Conservation (phyloP, 2,113 vertebrate species). For the Aptenodytes forsteri region DNA sequence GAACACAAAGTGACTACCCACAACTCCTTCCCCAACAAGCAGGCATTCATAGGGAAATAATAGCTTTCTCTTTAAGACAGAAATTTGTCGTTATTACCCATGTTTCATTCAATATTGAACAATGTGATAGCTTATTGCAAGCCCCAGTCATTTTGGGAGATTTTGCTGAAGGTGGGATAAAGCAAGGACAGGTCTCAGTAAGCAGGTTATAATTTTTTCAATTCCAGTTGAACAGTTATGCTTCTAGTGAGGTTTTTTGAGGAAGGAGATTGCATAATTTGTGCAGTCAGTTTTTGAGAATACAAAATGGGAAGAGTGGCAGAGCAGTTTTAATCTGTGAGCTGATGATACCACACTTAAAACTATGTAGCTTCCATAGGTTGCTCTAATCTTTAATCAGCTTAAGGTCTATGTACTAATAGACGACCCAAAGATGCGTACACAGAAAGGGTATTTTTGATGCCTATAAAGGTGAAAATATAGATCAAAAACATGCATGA, state of each 20-base stretch:
- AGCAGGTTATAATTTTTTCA: neutral
- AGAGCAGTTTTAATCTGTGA: neutral
- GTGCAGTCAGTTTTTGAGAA: neutral
- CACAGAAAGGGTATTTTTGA: neutral
- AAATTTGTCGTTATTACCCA: neutral
- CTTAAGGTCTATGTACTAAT: neutral
- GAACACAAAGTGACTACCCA: neutral
- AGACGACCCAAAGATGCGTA: neutral
- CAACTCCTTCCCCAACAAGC: neutral
- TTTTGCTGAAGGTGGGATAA: neutral
- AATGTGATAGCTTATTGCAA: neutral
- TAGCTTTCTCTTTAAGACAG: neutral
- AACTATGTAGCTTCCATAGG: neutral
- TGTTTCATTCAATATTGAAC: neutral
- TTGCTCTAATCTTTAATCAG: neutral
- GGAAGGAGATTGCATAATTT: neutral
- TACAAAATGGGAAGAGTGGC: neutral
- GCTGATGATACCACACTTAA: neutral
- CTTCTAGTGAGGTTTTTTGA: neutral
- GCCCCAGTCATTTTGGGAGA: neutral
- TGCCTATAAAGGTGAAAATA: neutral
- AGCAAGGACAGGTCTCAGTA: neutral
- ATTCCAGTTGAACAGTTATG: neutral
- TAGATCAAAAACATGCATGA: neutral
- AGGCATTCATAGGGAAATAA: constrained; percentile 5